Evolutionary conservation across 1,140 invertebrate species (phyloP).

Genomic region (Drosophila hydei): DNA sequence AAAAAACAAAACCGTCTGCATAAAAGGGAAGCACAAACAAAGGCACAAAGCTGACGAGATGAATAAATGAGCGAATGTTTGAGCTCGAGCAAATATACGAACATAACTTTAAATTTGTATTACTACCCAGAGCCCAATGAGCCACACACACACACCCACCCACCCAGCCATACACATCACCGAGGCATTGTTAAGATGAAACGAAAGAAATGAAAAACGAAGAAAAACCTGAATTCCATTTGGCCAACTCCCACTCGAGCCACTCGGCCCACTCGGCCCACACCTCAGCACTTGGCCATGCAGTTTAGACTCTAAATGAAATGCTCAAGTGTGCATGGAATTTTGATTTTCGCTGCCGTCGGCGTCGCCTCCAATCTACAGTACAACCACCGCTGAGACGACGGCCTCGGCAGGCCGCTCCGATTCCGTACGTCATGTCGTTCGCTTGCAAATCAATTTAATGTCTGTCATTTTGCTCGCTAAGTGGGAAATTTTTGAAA

Average conservation of each 20-base stretch:
- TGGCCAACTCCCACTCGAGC: constrained; percentile 59
- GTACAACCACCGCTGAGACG: not conserved
- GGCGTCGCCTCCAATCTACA: constrained; percentile 53
- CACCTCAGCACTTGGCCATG: constrained; percentile 35
- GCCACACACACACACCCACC: constrained; percentile 17
- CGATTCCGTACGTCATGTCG: constrained; percentile 78
- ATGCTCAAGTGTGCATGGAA: constrained; percentile 83
- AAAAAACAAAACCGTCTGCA: not conserved
- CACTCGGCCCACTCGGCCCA: not conserved
- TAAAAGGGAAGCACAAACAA: constrained; percentile 22
- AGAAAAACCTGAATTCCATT: constrained; percentile 67
- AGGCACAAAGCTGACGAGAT: constrained; percentile 66
- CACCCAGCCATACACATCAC: constrained; percentile 7
- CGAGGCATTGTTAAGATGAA: constrained; percentile 49
- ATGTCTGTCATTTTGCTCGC: constrained; percentile 81
- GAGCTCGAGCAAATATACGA: constrained; percentile 59
- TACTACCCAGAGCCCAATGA: constrained; percentile 78
- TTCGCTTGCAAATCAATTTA: constrained; percentile 84
- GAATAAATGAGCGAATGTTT: constrained; percentile 69
- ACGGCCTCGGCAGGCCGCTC: constrained; percentile 5
- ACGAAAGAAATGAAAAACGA: constrained; percentile 24
- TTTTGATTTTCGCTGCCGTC: constrained; percentile 71
- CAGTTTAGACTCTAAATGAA: constrained; percentile 77
- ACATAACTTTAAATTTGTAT: constrained; percentile 84
- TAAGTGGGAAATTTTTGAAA: constrained; percentile 83